Conservation (phyloP, 2,113 vertebrate genomes). For the Rhea americana region DNA sequence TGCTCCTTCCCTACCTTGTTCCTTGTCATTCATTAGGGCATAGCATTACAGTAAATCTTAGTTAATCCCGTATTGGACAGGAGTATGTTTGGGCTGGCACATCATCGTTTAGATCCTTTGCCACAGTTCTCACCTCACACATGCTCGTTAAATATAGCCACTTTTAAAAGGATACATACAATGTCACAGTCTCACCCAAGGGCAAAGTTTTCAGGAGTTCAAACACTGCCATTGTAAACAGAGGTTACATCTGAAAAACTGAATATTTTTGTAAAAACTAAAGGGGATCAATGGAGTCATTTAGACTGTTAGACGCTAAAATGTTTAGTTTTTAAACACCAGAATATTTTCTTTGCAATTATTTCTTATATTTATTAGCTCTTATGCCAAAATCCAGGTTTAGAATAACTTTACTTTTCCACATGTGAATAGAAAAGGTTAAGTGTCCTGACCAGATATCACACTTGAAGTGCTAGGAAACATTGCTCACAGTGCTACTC, state of each 20-base stretch:
- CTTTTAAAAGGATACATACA: neutral
- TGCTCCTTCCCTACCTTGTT: neutral
- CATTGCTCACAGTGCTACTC: neutral
- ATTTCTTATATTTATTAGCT: neutral
- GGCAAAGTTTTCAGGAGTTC: slow-evolving; percentile 30
- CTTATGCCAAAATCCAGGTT: neutral
- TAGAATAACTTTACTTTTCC: neutral
- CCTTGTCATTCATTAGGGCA: accelerated
- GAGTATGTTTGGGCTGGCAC: slow-evolving; percentile 16
- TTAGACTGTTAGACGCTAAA: slow-evolving; percentile 2
- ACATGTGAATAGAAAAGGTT: neutral
- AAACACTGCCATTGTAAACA: slow-evolving; percentile 26
- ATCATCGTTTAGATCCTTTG: neutral
- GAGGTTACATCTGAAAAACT: slow-evolving; percentile 5
- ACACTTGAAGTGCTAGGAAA: neutral
- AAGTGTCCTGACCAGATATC: neutral
- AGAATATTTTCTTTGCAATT: slow-evolving; percentile 48
- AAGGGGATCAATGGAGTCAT: slow-evolving; percentile 6
- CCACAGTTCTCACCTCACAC: slow-evolving; percentile 9
- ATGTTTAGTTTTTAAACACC: slow-evolving; percentile 28
- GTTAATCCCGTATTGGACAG: neutral
- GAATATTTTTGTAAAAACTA: neutral
- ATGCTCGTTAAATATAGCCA: neutral
- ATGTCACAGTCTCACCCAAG: neutral
- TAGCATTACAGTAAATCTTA: neutral